Conservation (phyloP, 1,140 invertebrate species). For the Rhopalosiphum maidis region DNA sequence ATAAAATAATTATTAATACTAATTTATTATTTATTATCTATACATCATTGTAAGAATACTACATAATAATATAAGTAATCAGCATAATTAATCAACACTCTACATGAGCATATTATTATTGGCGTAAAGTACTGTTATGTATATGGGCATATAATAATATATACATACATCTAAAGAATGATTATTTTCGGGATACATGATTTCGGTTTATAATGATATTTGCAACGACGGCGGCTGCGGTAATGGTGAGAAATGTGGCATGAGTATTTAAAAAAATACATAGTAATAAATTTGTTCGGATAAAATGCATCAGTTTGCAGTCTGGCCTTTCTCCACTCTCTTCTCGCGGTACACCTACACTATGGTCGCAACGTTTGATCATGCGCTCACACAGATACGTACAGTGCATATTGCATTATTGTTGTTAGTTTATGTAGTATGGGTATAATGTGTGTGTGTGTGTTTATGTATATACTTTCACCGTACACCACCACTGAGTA, state of each 20-base stretch:
- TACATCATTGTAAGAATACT: too few species aligned
- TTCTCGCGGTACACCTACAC: not conserved
- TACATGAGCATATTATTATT: not conserved
- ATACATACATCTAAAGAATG: not conserved
- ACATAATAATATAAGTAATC: too few species aligned
- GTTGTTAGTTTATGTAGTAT: not conserved
- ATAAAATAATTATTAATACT: too few species aligned
- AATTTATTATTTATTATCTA: too few species aligned
- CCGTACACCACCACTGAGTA: not conserved
- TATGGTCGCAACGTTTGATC: not conserved
- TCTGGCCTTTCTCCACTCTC: constrained; percentile 19
- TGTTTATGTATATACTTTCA: not conserved
- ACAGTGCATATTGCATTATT: not conserved
- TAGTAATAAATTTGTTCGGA: not conserved
- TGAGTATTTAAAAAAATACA: not conserved
- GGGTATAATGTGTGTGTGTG: not conserved
- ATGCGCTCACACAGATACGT: not conserved
- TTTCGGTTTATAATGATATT: not conserved
- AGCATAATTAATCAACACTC: not conserved
- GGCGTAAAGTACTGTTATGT: not conserved
- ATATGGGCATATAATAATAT: not conserved
- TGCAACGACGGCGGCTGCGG: not conserved
- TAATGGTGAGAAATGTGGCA: not conserved
- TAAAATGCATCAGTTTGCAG: constrained; percentile 25
- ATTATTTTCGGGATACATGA: not conserved